phyloP scores from a whole-genome alignment of 2,888 invertebrate species.

The Conus canariensis region DNA sequence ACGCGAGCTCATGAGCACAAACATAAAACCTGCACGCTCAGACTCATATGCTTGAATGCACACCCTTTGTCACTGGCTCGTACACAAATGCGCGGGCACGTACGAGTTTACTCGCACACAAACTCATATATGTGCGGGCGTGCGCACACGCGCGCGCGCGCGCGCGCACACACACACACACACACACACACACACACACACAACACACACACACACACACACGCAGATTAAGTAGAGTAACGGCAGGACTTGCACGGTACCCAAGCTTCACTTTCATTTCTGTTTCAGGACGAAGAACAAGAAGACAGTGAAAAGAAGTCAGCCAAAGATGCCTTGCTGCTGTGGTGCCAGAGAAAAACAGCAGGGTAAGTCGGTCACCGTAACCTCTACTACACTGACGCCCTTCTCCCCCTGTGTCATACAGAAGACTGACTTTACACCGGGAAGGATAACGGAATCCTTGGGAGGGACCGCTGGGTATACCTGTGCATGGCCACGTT shows the following conservation, averaged over 20 bases:
- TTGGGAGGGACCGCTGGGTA: too few species aligned
- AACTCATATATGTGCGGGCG: too few species aligned
- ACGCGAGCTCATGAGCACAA: too few species aligned
- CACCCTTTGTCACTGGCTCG: too few species aligned
- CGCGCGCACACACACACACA: not conserved
- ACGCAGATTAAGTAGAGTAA: not conserved
- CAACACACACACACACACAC: not conserved
- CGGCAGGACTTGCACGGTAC: too few species aligned
- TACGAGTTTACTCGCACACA: not conserved
- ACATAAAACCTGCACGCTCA: too few species aligned
- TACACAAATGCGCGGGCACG: not conserved
- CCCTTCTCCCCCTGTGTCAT: too few species aligned
- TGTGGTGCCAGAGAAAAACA: conserved; percentile 99
- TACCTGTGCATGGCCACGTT: too few species aligned
- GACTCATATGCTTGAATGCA: too few species aligned
- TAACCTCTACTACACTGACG: too few species aligned
- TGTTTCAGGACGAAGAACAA: conserved; percentile 90
- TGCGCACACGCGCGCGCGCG: not conserved
- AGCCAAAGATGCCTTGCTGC: conserved; percentile 97
- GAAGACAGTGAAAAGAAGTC: conserved; percentile 98
- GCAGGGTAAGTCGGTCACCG: conserved; percentile 86
- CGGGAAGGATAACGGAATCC: too few species aligned
- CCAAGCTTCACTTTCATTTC: not conserved
- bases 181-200: not conserved
- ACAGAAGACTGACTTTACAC: too few species aligned